Base-by-base conservation (phyloP, 2,113 vertebrate species). In the Micromys minutus region DNA sequence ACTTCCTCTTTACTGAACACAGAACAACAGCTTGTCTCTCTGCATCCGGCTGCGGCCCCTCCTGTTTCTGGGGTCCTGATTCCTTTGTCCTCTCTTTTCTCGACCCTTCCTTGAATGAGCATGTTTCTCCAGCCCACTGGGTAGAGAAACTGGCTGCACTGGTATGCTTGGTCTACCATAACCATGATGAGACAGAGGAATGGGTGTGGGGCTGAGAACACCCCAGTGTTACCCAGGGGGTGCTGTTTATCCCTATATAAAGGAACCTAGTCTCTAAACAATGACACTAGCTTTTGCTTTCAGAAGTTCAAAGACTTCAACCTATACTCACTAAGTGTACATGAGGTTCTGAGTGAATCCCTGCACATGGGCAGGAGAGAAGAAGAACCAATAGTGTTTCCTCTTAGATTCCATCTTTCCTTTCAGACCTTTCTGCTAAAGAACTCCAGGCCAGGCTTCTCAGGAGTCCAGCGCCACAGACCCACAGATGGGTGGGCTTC, bases 21-120 rank as follows among this genome's bases (percentile, higher is more conserved):
- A 39, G 65, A 95, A 89, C 50, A 26, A 22, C 52, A 47, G 59
- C 91, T 76, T 92, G 89, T 45, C 67, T 89, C 69, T 80, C 91
- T 34, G 19, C 31, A 39, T 69, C 77, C 6, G 3, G 6, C 59
- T 61, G 47, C 76, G 31, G 45, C n/a, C 42, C 63, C 52, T 24
- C 13, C 91, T 88, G 39, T 52, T 72, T 42, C 81, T 45, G 67
- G 36, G 34, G 39, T 67, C 72, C 65, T 21, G 55, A 87, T 10
- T 15, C 15, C 52, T 77, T 39, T 16, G 26, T 71, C 31, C 55
- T 57, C 42, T 85, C 39, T 69, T 31, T 61, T 19, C 34, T 59
- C 71, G n/a, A 16, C 7, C 39, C 11, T 76, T 85, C 50, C 36
- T n/a, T 1, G 0, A 15, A 5, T 7, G n/a, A 39, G 19, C 42